Conservation (phyloP, 37 sponge, comb jelly and placozoan genomes). For the Halichondria panicea region DNA sequence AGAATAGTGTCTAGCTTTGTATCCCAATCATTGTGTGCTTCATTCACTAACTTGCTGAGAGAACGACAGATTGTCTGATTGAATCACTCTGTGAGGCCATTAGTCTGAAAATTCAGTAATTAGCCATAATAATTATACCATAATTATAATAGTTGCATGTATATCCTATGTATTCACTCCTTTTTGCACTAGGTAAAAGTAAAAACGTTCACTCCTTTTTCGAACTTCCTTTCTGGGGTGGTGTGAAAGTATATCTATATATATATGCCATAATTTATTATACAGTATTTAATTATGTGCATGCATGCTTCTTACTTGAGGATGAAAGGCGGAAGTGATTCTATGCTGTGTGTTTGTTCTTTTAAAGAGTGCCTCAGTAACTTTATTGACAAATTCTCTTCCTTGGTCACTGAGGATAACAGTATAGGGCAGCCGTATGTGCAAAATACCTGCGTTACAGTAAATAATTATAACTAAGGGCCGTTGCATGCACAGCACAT, state of each 20-base stretch:
- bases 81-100: slow-evolving; percentile 46
- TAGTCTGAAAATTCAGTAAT: slow-evolving; percentile 3
- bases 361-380: slow-evolving; percentile 10
- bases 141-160: neutral
- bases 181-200: too few relatives aligned
- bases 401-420: slow-evolving; percentile 34
- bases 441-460: slow-evolving; percentile 5
- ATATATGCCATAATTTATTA: neutral
- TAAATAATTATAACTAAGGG: neutral
- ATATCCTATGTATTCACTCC: neutral
- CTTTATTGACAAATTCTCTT: slow-evolving; percentile 44
- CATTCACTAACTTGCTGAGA: slow-evolving; percentile 31
- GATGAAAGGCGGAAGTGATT: slow-evolving; percentile 32
- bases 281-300: neutral
- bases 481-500: neutral
- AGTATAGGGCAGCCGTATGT: slow-evolving; percentile 25
- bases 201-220: too few relatives aligned
- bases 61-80: slow-evolving; percentile 28
- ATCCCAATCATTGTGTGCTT: slow-evolving; percentile 47
- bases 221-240: too few relatives aligned
- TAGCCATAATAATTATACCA: neutral
- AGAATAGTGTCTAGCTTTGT: slow-evolving; percentile 35
- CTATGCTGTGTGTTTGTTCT: slow-evolving; percentile 24
- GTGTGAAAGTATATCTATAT: neutral
- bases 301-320: slow-evolving; percentile 22